Percentiles rank a stretch among this genome's conserved stretches.
phyloP scores from a whole-genome alignment of 2,888 invertebrate genomes.

The Hetaerina titia region DNA sequence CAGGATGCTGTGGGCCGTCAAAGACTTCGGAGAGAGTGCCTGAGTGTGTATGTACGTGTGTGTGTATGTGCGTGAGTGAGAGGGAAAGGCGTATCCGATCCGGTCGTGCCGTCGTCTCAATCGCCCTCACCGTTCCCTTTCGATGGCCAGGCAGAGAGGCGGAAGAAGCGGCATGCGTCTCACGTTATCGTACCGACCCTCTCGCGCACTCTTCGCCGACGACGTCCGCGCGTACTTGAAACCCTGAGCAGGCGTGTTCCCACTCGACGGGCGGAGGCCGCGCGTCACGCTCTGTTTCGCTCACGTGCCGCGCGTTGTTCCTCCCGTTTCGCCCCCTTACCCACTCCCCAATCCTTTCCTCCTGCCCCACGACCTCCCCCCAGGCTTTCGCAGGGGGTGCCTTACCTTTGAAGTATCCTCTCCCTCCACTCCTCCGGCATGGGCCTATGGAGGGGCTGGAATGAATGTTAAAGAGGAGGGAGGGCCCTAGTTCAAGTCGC shows the following conservation, averaged over 20 bases:
- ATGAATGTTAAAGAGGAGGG: too few relatives aligned
- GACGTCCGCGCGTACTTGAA: slow-evolving; percentile 1
- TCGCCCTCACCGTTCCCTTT: neutral
- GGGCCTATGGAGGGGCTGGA: too few relatives aligned
- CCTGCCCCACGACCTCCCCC: neutral
- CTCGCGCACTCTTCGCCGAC: neutral
- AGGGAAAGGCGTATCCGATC: neutral
- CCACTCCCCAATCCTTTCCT: neutral
- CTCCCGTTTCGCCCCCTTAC: neutral
- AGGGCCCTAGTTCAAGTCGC: too few relatives aligned
- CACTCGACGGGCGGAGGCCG: neutral
- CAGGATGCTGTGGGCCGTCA: neutral
- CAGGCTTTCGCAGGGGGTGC: too few relatives aligned
- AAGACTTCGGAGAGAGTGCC: neutral
- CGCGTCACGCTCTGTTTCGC: neutral
- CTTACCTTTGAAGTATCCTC: too few relatives aligned
- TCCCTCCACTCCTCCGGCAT: too few relatives aligned
- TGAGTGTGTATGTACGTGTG: too few relatives aligned
- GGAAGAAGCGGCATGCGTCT: neutral
- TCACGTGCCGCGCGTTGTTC: neutral
- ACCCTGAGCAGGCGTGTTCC: neutral
- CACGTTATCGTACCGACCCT: neutral
- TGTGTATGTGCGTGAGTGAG: neutral
- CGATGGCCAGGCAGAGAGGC: neutral
- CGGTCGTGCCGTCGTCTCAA: neutral